Evolutionary conservation across 2,797 vertebrate species (phyloP), one percentile per base, ranked within the genome.

Genomic region (Gymnopithys bicolor): DNA sequence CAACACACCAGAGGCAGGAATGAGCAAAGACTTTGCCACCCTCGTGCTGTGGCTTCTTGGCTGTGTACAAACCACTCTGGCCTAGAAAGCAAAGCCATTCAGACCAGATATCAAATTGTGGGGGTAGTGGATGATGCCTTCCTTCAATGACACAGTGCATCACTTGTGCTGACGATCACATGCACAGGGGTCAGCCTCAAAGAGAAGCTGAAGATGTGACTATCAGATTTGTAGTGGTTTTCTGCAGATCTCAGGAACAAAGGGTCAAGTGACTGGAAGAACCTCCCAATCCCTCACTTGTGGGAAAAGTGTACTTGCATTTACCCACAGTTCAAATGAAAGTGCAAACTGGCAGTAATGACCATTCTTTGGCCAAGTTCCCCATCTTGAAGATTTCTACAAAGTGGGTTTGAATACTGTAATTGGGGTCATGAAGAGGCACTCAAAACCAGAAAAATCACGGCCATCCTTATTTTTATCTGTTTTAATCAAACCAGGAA

Each of bases 381-480:
- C 27, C 63, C 73, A 0, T 43, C 56, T 23, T 28, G 21, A 81
- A 39, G 66, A 56, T 63, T 79, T 77, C 64, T 63, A 49, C 32
- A 14, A 70, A 83, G 43, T 17, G 6, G 23, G 13, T 49, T 83
- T 91, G 56, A 74, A 89, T 56, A 60, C 37, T 69, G 17, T 78
- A 74, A 78, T 8, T 85, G 58, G 52, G 79, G 90, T 77, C 49
- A 90, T 69, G 33, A 85, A 53, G 66, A 64, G 49, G n/a, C 30
- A 30, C 48, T 91, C 69, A 49, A 86, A 86, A 81, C 76, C 63
- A 71, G 66, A 53, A 30, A 60, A 91, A 73, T 39, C 76, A 90
- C 35, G 9, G 45, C 32, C 37, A 52, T 45, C 45, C n/a, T 70
- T 74, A 45, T 30, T 91, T 39, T 74, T 22, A 77, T 41, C 37